phyloP scores from a whole-genome alignment of 2,888 invertebrate species.

The Taphrorychus bicolor region DNA sequence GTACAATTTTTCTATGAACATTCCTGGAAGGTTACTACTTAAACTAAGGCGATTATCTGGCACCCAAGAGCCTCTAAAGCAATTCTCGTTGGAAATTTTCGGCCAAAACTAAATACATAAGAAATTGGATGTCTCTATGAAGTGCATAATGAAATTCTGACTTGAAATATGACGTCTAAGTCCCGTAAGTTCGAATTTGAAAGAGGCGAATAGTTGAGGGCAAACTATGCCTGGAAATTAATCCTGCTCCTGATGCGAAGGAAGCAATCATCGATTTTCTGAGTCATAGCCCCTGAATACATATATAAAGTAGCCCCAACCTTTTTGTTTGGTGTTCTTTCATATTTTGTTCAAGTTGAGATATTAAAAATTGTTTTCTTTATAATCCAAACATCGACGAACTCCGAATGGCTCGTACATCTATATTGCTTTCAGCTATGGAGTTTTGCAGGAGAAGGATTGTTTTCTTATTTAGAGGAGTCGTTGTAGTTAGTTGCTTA shows the following conservation, averaged over 20 bases:
- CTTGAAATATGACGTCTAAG: neutral
- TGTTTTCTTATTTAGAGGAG: neutral
- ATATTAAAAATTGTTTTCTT: conserved; percentile 21
- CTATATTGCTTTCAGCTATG: neutral
- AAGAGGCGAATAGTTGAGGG: neutral
- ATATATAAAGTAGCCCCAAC: neutral
- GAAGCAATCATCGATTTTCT: neutral
- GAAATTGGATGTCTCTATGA: neutral
- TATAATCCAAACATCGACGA: conserved; percentile 1
- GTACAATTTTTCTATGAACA: too few relatives aligned
- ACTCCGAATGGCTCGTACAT: neutral
- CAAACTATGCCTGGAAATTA: neutral
- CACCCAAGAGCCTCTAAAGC: too few relatives aligned
- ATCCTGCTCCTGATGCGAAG: neutral
- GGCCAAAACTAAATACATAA: too few relatives aligned
- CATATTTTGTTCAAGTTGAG: conserved; percentile 1
- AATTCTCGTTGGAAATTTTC: too few relatives aligned
- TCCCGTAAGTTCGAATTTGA: neutral
- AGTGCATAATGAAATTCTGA: neutral
- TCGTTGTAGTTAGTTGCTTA: neutral
- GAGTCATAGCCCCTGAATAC: neutral
- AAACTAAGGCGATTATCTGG: too few relatives aligned
- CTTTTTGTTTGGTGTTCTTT: conserved; percentile 5
- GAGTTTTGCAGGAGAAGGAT: neutral
- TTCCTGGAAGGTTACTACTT: too few relatives aligned